Evolutionary conservation across 64 coral and sea anemone species (phyloP), one percentile per base, ranked within the genome.

Genomic region (Porites australiensis): DNA sequence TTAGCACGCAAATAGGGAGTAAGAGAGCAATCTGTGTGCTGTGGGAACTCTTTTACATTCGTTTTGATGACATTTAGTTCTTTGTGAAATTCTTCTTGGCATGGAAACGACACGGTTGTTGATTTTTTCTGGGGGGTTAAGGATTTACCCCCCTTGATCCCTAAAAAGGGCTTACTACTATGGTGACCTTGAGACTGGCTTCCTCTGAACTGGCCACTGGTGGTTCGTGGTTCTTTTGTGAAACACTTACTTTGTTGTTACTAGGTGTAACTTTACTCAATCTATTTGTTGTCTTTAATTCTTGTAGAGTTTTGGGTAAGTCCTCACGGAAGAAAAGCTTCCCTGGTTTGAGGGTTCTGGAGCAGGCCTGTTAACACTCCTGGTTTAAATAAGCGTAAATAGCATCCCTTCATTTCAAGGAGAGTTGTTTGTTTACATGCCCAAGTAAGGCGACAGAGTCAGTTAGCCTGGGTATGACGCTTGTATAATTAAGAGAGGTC

Each of bases 231-330:
- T 45, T 73, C 23, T 73, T 44, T 22, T 3, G 46, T 23, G 53
- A 55, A 55, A 11, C 53, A 55, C 10, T 55, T 55, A 0, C 53
- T 11, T 55, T 55, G 2, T 55, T 55, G 10, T 55, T 55, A 11
- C 46, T 79, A n/a, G 91, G 70, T 73, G 27, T 73, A 45, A 73
- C 8, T 37, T 37, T 37, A 37, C 27, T 79, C 15, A 87, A 79
- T 54, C 87, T 95, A 75, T 77, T 95, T 5, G 93, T 78, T 23
- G 65, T 90, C 90, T 78, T 75, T 64, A 95, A 51, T 53, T 91
- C 93, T 46, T 95, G 88, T 54, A 79, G 51, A 51, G 79, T 79
- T 65, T 91, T 95, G 67, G 88, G 21, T 85, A 65, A 71, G 71
- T 70, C 49, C 15, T 86, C 60, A 3, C 79, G 13, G 15, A 83